Percentiles rank a stretch among this genome's conserved stretches.
Conservation (phyloP, 2,888 invertebrate genomes). For the Platypus cylindrus region DNA sequence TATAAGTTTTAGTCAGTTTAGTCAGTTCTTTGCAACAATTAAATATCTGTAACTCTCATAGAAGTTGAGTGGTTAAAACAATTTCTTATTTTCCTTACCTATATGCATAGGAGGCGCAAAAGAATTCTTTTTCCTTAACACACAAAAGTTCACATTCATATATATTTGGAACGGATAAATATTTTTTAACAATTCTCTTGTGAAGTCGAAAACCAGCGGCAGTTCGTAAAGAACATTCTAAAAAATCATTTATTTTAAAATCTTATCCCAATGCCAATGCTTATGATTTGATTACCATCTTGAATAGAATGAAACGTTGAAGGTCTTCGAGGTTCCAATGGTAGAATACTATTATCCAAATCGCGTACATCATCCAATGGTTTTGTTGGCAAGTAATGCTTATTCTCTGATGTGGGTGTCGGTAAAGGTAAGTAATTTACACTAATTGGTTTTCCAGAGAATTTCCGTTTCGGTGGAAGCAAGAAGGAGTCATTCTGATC, state of each 20-base stretch:
- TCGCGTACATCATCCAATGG: slow-evolving; percentile 6
- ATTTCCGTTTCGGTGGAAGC: slow-evolving; percentile 4
- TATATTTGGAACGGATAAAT: slow-evolving; percentile 51
- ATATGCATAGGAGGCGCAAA: slow-evolving; percentile 65
- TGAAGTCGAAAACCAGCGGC: slow-evolving; percentile 63
- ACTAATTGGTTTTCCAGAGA: slow-evolving; percentile 3
- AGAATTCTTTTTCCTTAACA: slow-evolving; percentile 54
- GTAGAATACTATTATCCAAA: slow-evolving; percentile 23
- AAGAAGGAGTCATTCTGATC: slow-evolving; percentile 5
- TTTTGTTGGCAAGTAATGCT: slow-evolving; percentile 7
- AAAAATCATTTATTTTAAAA: too few relatives aligned
- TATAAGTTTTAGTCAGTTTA: slow-evolving; percentile 14
- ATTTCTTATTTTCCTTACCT: slow-evolving; percentile 44
- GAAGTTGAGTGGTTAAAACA: too few relatives aligned
- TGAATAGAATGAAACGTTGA: slow-evolving; percentile 24
- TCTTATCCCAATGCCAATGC: too few relatives aligned
- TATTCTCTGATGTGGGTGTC: slow-evolving; percentile 8
- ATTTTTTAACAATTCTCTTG: slow-evolving; percentile 52
- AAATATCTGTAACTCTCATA: too few relatives aligned
- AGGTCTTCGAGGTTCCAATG: slow-evolving; percentile 23
- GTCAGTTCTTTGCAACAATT: slow-evolving; percentile 1
- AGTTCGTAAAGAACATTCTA: slow-evolving; percentile 64
- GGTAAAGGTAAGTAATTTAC: slow-evolving; percentile 16
- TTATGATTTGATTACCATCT: slow-evolving; percentile 25
- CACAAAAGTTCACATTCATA: slow-evolving; percentile 69